phyloP scores from a whole-genome alignment of 2,113 vertebrate species.

The Spermophilus dauricus region DNA sequence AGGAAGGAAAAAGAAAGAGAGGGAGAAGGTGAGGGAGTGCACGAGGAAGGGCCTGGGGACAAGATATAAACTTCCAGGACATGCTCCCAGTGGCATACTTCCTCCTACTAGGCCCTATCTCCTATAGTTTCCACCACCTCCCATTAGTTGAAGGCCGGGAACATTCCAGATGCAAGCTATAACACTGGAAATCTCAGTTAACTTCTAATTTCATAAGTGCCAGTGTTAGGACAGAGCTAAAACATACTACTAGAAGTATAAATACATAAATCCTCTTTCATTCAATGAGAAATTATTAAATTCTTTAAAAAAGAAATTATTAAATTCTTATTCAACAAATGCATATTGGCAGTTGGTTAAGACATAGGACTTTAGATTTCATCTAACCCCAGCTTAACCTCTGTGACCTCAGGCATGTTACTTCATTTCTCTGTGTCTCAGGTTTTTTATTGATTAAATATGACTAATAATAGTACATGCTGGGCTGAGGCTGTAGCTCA shows the following conservation, averaged over 20 bases:
- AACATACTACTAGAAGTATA: background rate
- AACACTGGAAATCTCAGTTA: constrained; percentile 12
- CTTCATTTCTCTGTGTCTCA: background rate
- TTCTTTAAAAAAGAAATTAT: constrained; percentile 29
- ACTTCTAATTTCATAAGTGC: constrained; percentile 26
- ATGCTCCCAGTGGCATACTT: background rate
- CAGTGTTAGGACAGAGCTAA: background rate
- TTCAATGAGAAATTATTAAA: too few relatives aligned
- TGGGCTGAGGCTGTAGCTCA: too few relatives aligned
- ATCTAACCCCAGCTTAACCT: background rate
- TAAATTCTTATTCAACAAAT: constrained; percentile 17
- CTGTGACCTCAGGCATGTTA: constrained; percentile 26
- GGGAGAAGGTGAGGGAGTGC: too few relatives aligned
- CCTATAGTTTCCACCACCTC: background rate
- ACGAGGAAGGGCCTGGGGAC: too few relatives aligned
- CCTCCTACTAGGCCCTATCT: background rate
- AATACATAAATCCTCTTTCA: background rate
- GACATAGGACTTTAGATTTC: background rate
- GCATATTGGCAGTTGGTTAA: constrained; percentile 7
- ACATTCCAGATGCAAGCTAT: background rate
- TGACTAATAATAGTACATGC: background rate
- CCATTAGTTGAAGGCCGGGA: background rate
- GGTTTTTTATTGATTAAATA: constrained; percentile 35
- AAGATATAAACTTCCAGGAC: background rate
- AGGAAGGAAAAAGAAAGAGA: background rate